Evolutionary conservation across 2,797 vertebrate species (phyloP), one percentile per base, ranked within the genome.

Genomic region (Hippopotamyrus pictus): DNA sequence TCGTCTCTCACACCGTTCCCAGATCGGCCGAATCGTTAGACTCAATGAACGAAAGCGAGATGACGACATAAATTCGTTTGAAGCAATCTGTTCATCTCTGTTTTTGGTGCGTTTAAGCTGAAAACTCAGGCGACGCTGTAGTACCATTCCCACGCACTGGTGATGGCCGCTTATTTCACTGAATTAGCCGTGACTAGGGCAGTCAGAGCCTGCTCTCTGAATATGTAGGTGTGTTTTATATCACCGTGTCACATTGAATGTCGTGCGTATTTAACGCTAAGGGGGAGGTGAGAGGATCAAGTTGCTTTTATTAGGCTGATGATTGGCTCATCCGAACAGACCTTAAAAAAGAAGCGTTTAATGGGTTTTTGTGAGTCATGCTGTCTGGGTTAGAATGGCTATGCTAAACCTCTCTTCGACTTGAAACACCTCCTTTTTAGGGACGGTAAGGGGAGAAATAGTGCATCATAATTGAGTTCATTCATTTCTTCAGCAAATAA

Each of bases 391-490:
- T 88, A 37, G 37, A 53, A 48, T 88, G 76, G 29, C 50, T 51
- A 59, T 90, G 59, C 59, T 82, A 65, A 57, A 19, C n/a, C 79
- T 62, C 48, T 37, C 88, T 69, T 62, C 53, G 25, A 88, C 2
- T 79, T 79, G n/a, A 79, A 44, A 79, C 37, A 69, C 50, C n/a
- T 88, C 88, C 89, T 51, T 54, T 89, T 88, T 91, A 91, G 73
- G 33, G 69, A 37, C 44, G 9, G 53, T n/a, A 76, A 48, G 25
- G 59, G 41, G 79, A 50, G 29, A 85, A 89, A 86, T 59, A 29
- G 17, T 57, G 33, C 50, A 90, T 92, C 91, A 86, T 92, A 91
- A 91, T 90, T 91, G 90, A 89, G 82, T 79, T 83, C 25, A 54
- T 87, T 90, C 89, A 54, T 83, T 85, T 89, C 50, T 46, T 85